phyloP scores from a whole-genome alignment of 2,797 vertebrate genomes.

The Peromyscus attwateri region DNA sequence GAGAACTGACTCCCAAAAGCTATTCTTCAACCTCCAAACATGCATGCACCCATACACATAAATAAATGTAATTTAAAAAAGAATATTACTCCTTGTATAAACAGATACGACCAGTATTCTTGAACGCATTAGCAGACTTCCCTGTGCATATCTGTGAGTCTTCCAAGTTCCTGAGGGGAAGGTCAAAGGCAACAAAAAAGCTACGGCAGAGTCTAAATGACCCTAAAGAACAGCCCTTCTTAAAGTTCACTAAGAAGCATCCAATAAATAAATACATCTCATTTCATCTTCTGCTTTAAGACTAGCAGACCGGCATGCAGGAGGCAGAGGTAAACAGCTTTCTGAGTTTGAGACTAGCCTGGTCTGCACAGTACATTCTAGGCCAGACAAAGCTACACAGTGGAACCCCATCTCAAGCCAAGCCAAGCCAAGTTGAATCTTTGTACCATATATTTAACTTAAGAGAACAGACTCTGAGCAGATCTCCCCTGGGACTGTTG shows the following conservation, averaged over 20 bases:
- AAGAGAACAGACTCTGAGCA: not conserved
- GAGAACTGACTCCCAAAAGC: not conserved
- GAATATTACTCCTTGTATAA: not conserved
- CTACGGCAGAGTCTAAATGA: slow-evolving; percentile 15
- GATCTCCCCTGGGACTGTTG: not conserved
- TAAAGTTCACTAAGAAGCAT: slow-evolving; percentile 54
- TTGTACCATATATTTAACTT: slow-evolving; percentile 1
- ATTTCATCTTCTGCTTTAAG: not conserved
- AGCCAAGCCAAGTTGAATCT: not conserved
- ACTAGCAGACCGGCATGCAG: not conserved
- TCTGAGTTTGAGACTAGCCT: not conserved
- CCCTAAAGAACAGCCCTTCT: slow-evolving; percentile 2
- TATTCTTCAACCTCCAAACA: not conserved
- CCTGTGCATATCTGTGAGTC: not conserved
- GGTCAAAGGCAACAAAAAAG: slow-evolving; percentile 49
- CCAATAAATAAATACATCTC: slow-evolving; percentile 51
- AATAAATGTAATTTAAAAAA: slow-evolving; percentile 24
- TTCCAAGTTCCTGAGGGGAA: slow-evolving; percentile 38
- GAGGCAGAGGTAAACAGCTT: not conserved
- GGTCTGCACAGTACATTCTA: not conserved
- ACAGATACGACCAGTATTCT: not conserved
- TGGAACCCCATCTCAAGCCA: not conserved
- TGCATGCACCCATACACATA: not conserved
- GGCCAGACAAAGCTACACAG: not conserved
- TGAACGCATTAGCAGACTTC: not conserved